Evolutionary conservation across 2,113 vertebrate species (phyloP), one percentile per base, ranked within the genome.

Genomic region (Turdus rufiventris): DNA sequence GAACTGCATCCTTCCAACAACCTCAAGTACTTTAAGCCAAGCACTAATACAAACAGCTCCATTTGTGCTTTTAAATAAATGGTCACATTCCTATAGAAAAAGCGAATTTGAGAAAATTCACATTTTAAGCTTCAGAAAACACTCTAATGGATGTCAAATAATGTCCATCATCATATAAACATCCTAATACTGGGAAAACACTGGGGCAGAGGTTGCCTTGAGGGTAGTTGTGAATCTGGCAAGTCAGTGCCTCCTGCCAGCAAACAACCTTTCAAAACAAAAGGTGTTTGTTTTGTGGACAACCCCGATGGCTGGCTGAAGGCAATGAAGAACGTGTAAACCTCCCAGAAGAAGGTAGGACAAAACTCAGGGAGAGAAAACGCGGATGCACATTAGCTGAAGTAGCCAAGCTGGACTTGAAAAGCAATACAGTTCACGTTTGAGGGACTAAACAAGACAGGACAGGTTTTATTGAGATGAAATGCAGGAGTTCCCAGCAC

Each of bases 261-360:
- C 81, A 77, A 73, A 50, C 7, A 83, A 12, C 23, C 45, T 76
- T 38, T 21, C 75, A 75, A 94, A 89, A 95, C 58, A 94, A 94
- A 85, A 94, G 78, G 83, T 65, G 60, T 76, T 88, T 93, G 38
- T 68, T 93, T 95, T 84, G 63, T 28, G 79, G 63, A 67, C 63
- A 83, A 10, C 12, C 43, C 38, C 1, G 43, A 42, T 8, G 26
- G 50, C 16, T 14, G 58, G 78, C 47, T 79, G 29, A 66, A 76
- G 54, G 82, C 82, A 68, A 50, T 1, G 15, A 89, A 66, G 54
- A 61, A 61, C 5, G 21, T 40, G 12, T 36, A 63, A 91, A 76
- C 88, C 73, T 58, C 50, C 18, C 63, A 51, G 8, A 58, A 54
- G 5, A 25, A 25, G 29, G 29, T 82, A 73, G 24, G 42, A 24